phyloP scores from a whole-genome alignment of 2,888 invertebrate genomes.

The Hyles lineata region DNA sequence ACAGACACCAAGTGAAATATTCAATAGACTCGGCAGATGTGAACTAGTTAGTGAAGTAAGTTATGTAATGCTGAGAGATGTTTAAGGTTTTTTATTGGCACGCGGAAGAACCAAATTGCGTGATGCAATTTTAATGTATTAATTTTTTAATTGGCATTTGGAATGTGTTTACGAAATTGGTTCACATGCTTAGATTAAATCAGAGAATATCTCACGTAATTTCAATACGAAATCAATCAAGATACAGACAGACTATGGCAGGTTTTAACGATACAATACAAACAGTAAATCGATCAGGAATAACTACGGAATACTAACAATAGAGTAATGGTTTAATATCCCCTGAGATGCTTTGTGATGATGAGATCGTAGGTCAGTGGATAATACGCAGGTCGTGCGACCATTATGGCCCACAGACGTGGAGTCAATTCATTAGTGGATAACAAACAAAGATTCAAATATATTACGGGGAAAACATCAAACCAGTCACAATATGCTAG shows the following conservation, averaged over 20 bases:
- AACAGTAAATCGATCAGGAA: background rate
- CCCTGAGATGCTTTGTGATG: background rate
- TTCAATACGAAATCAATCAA: background rate
- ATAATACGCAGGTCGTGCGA: background rate
- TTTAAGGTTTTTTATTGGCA: conserved; percentile 15
- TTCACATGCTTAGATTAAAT: background rate
- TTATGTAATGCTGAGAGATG: background rate
- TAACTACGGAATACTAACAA: background rate
- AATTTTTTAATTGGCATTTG: background rate
- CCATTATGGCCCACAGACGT: background rate
- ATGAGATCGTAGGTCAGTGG: background rate
- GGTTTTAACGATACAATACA: conserved; percentile 2
- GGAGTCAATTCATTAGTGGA: background rate
- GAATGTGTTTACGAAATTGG: background rate
- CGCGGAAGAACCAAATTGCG: background rate
- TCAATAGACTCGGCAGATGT: conserved; percentile 13
- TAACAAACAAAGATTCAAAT: background rate
- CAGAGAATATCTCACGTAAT: too few relatives aligned
- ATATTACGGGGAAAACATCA: background rate
- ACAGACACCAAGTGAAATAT: conserved; percentile 17
- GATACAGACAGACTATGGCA: background rate
- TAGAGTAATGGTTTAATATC: background rate
- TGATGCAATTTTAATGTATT: conserved; percentile 4
- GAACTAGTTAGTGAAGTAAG: background rate
- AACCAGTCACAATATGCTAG: too few relatives aligned